A percentile compares a stretch with the other conserved stretches of the same genome.
phyloP scores from a whole-genome alignment of 2,888 invertebrate species.

The Melieria crassipennis region DNA sequence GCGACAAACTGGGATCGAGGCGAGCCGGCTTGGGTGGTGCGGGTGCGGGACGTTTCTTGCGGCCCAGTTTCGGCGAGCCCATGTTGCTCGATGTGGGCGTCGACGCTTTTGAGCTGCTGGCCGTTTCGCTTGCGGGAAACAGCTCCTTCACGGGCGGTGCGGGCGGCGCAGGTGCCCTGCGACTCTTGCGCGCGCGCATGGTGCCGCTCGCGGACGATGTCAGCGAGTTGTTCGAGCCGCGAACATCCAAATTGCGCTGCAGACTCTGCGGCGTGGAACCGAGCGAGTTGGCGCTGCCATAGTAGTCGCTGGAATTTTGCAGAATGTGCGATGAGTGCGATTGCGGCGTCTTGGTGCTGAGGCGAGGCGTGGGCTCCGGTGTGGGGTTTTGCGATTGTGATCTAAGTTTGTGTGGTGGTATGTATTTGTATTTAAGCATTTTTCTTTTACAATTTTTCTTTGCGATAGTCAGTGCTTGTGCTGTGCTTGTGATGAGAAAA shows the following conservation, averaged over 20 bases:
- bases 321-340: constrained; percentile 42
- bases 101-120: constrained; percentile 47
- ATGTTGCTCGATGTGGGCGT: constrained; percentile 54
- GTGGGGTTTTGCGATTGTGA: constrained; percentile 55
- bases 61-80: constrained; percentile 65
- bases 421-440: constrained; percentile 62
- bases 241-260: constrained; percentile 50
- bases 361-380: constrained; percentile 56
- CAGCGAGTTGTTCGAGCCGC: constrained; percentile 55
- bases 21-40: constrained; percentile 55
- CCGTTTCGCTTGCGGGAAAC: constrained; percentile 44
- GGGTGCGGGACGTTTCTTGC: constrained; percentile 76
- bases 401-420: constrained; percentile 58
- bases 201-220: constrained; percentile 54
- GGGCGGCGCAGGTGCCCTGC: constrained; percentile 58
- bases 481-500: background rate
- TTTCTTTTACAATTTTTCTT: constrained; percentile 30
- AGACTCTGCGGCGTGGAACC: constrained; percentile 45
- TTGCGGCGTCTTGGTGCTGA: constrained; percentile 46
- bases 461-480: constrained; percentile 5
- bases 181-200: constrained; percentile 52
- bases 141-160: constrained; percentile 50
- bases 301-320: constrained; percentile 49
- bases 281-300: constrained; percentile 56
- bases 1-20: constrained; percentile 38